phyloP scores from a whole-genome alignment of 2,888 invertebrate species.

The Troides aeacus region DNA sequence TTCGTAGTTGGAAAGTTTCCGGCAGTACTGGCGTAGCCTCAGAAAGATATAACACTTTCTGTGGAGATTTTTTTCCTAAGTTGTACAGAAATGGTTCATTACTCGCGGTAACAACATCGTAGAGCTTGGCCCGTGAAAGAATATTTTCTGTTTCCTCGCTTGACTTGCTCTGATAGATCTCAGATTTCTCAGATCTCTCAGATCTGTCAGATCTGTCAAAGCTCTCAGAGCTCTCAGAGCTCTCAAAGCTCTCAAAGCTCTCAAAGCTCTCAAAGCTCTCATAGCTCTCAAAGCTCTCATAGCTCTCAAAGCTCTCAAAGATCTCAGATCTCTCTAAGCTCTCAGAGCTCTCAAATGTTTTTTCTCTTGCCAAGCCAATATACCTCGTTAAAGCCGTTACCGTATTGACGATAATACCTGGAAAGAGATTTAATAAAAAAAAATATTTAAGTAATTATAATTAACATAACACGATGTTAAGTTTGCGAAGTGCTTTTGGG shows the following conservation, averaged over 20 bases:
- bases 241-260: no score
- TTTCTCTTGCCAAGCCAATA: background rate
- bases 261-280: no score
- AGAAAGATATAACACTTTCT: slow-evolving; percentile 14
- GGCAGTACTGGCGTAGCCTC: slow-evolving; percentile 29
- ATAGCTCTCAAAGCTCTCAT: no score
- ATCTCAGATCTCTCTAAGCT: no score
- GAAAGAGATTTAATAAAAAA: background rate
- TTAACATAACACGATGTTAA: no score
- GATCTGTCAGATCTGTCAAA: no score
- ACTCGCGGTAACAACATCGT: background rate
- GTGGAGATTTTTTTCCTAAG: background rate
- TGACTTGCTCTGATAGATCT: background rate
- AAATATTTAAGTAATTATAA: background rate
- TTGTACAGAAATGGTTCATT: background rate
- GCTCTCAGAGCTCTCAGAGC: no score
- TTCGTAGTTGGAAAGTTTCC: background rate
- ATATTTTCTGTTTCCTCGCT: background rate
- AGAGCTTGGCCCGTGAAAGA: background rate
- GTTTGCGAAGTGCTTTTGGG: no score
- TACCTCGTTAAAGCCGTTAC: background rate
- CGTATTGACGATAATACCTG: background rate
- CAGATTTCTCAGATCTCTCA: no score
- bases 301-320: no score
- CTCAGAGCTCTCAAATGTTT: background rate